Evolutionary conservation across 2,888 invertebrate genomes (phyloP), one percentile per base, ranked within the genome.

Genomic region (Heliconius ismenius): DNA sequence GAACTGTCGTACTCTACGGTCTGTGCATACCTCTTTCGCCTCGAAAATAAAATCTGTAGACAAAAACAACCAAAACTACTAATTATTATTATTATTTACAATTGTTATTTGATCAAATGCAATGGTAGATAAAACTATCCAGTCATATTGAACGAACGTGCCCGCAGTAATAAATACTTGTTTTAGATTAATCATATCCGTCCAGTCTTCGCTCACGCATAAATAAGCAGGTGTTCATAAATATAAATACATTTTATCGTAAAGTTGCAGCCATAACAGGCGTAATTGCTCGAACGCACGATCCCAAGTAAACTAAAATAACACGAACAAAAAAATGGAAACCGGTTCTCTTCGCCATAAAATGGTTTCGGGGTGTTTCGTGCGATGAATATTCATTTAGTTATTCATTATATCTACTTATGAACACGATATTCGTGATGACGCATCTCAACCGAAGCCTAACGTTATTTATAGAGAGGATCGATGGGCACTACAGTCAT

Each of bases 361-460:
- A 90, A 90, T 89, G 87, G 88, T 89, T 89, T 86, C 85, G 87
- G 86, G 86, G 86, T 88, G 86, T 86, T 88, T 85, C 88, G 83
- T 83, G 84, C 84, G 88, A 89, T 91, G 89, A 92, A 92, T 92
- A 91, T 90, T 91, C 88, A 90, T 91, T 89, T 88, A 87, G 87
- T 88, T 89, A 88, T 87, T 49, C 49, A 49, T 49, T 49, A 87
- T 84, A 87, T 85, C 81, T 85, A 84, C 83, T 86, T 84, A 81
- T 81, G 75, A 77, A 81, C 78, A 80, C 75, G 83, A 87, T 86
- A 87, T 87, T 87, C 81, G 84, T 86, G 86, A 89, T 91, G 91
- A 92, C 89, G 89, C 90, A 90, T 87, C 86, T 82, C 78, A 85
- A 85, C 84, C 82, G 81, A 79, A 80, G 81, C 80, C 79, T 83